A percentile compares a stretch with the other conserved stretches of the same genome.
These are phyloP conservation scores for Fissipunctia ypsillon DNA, from an alignment of 2,888 invertebrate species.

Conservation along the genomic window DNA sequence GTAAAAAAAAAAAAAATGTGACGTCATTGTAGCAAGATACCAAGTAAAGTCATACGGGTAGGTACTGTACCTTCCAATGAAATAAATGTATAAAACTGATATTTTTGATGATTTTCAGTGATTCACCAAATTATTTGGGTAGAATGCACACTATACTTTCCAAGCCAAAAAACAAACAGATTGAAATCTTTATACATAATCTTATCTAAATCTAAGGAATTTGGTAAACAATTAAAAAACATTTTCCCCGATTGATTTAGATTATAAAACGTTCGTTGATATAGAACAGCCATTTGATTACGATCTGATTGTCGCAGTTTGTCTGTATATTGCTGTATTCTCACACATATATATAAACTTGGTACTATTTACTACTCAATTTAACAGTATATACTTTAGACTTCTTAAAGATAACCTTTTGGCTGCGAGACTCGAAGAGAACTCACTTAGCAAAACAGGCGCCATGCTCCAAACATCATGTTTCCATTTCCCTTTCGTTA, in stretches of 20 bases:
- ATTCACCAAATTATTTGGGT: background rate
- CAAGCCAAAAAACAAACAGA: background rate
- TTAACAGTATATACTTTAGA: no score
- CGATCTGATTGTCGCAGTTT: conserved; percentile 16
- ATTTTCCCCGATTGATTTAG: conserved; percentile 11
- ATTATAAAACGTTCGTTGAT: conserved; percentile 16
- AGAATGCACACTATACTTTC: background rate
- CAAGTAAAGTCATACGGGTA: background rate
- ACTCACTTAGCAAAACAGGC: no score
- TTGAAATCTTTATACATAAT: conserved; percentile 16
- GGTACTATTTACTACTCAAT: no score
- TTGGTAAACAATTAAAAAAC: conserved; percentile 20
- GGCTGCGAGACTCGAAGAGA: no score
- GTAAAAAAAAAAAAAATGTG: background rate
- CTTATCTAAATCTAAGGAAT: conserved; percentile 38
- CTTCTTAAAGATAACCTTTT: no score
- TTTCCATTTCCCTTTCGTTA: no score
- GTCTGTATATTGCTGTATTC: no score
- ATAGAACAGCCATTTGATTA: conserved; percentile 17
- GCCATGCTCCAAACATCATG: no score
- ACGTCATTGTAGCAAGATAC: background rate
- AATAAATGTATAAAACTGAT: no score
- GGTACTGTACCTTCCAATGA: no score
- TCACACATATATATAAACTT: no score
- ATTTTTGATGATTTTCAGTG: background rate